Base-by-base conservation (phyloP, 2,888 invertebrate genomes). In the Tipula vernalis region DNA sequence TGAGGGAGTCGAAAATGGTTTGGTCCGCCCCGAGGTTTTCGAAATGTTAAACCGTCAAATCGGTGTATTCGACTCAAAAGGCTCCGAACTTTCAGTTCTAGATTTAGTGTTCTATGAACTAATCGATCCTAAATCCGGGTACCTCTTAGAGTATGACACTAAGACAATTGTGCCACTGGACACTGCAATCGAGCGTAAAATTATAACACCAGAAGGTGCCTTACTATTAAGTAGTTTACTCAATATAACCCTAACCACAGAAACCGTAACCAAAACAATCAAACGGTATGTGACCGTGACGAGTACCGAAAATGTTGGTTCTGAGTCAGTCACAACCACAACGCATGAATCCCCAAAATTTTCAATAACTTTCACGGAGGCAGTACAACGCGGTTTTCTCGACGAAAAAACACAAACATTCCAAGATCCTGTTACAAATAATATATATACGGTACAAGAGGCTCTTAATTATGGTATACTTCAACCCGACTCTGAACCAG, bases 121-220 rank as follows among this genome's bases (percentile, higher is more conserved):
- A 89, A 94, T 99, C 87, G 98, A 99, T 91, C 96, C 98, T 0
- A 95, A 95, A 91, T 95, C 96, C 39, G 98, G 98, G 8, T 95
- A 97, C 91, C 93, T 98, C 88, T 92, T 98, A 87, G 96, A 98
- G 90, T 94, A 95, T 18, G 92, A 93, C 88, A 94, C 94, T 83
- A 94, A 94, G 89, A 94, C 94, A 90, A 93, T 95, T 86, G 93
- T 97, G 90, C 96, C 97, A 88, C 93, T 97, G 87, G 96, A 97
- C 89, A 95, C 96, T 90, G 98, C 98, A 42, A 96, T 98, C 87
- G 95, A 96, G 91, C 94, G 95, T 87, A 96, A 96, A 89, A 93
- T 97, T 89, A 96, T 98, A 47, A 96, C 97, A 12, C 95, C 96
- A 0, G 96, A 97, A 91, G 98, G 98, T 87, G 98, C 98, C 85